Evolutionary conservation across 1,140 invertebrate genomes (phyloP).

Genomic region (Drosophila pectinifera): DNA sequence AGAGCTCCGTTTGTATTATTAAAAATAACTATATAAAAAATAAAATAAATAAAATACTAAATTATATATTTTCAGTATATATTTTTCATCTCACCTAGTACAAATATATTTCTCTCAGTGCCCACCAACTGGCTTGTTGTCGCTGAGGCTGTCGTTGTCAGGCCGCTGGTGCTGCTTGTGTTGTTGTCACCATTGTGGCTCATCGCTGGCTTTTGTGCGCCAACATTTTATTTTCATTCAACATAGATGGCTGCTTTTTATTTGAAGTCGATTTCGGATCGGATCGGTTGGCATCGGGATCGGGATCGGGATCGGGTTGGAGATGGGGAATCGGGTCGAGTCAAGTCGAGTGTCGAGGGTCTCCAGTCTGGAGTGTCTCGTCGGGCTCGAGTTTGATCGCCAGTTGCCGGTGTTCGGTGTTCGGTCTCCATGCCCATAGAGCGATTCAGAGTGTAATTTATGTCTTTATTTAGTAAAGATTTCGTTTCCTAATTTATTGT

Average conservation of each 20-base stretch:
- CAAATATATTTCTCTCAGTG: conserved; percentile 2
- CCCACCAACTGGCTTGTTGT: conserved; percentile 15
- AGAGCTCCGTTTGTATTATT: too few relatives aligned
- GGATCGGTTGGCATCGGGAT: conserved; percentile 8
- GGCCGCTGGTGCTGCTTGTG: conserved; percentile 49
- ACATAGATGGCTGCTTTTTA: conserved; percentile 71
- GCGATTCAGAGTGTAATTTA: conserved; percentile 84
- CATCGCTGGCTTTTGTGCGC: conserved; percentile 66
- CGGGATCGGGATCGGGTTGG: conserved; percentile 15
- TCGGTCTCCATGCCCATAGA: conserved; percentile 59
- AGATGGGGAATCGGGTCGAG: conserved; percentile 6
- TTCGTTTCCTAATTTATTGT: conserved; percentile 85
- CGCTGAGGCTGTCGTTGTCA: conserved; percentile 48
- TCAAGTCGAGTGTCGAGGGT: conserved; percentile 10
- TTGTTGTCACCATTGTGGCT: conserved; percentile 72
- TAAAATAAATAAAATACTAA: too few relatives aligned
- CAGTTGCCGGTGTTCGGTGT: conserved; percentile 9
- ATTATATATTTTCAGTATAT: neutral
- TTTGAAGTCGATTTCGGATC: conserved; percentile 55
- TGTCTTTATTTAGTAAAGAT: conserved; percentile 85
- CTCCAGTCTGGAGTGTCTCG: neutral
- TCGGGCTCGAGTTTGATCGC: conserved; percentile 26
- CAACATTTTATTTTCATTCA: conserved; percentile 77
- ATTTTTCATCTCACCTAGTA: neutral
- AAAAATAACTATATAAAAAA: neutral